A percentile compares a stretch with the other conserved stretches of the same genome.
Evolutionary conservation across 2,797 vertebrate genomes (phyloP).

Genomic region (Falco biarmicus): DNA sequence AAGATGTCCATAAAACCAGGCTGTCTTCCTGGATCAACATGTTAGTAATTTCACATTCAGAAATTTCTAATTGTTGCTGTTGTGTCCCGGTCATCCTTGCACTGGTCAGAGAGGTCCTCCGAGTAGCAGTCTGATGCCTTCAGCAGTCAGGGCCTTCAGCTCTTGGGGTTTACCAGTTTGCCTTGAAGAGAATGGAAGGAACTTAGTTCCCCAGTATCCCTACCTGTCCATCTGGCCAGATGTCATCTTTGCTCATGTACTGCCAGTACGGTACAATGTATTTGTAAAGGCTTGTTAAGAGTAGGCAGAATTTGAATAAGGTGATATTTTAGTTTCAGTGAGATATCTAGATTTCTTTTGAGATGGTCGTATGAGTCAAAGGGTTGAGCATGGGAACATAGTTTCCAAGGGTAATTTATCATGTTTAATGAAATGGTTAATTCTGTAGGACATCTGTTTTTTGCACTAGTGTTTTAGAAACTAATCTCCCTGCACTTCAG

Average conservation of each 20-base stretch:
- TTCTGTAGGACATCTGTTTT: background rate
- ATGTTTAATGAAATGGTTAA: background rate
- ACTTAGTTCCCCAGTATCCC: background rate
- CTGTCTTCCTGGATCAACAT: background rate
- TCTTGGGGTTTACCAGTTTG: background rate
- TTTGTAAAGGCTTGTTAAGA: background rate
- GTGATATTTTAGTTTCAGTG: background rate
- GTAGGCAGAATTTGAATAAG: background rate
- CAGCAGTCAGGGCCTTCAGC: background rate
- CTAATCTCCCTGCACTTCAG: background rate
- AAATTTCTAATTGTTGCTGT: background rate
- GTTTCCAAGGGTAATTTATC: background rate
- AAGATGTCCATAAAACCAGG: background rate
- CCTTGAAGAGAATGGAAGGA: background rate
- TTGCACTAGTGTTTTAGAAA: background rate
- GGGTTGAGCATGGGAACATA: background rate
- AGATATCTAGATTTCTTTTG: background rate
- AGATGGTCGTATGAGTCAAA: background rate
- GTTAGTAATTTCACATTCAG: background rate
- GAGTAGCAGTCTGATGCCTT: background rate
- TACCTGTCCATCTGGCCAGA: background rate
- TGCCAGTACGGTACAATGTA: background rate
- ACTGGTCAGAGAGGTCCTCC: background rate
- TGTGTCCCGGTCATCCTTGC: background rate
- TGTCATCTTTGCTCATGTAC: background rate